Evolutionary conservation across 2,113 vertebrate genomes (phyloP).

Genomic region (Acinonyx jubatus): DNA sequence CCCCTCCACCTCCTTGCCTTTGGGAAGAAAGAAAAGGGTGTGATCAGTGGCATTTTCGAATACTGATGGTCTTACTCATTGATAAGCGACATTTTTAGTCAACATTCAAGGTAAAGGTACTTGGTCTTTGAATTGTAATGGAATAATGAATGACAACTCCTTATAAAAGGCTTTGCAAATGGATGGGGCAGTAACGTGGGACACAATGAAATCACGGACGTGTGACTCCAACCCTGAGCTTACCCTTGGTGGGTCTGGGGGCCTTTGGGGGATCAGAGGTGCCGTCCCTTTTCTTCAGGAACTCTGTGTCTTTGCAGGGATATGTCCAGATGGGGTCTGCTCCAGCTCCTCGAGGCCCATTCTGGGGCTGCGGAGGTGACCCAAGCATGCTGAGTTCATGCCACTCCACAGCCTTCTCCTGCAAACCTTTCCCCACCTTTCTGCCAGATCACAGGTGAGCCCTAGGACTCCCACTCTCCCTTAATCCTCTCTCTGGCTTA

Average conservation of each 20-base stretch:
- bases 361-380: neutral
- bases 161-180: neutral
- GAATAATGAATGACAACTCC: neutral
- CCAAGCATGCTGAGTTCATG: neutral
- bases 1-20: neutral
- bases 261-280: neutral
- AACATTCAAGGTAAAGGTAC: neutral
- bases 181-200: neutral
- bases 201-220: fast-evolving
- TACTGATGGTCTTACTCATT: neutral
- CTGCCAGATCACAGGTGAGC: neutral
- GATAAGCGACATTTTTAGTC: neutral
- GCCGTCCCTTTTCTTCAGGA: neutral
- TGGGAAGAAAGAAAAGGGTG: neutral
- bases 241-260: neutral
- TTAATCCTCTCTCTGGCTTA: neutral
- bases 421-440: neutral
- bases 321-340: neutral
- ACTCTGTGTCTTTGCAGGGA: neutral
- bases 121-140: neutral
- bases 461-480: neutral
- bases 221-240: neutral
- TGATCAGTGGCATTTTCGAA: neutral
- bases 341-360: neutral
- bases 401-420: neutral